Conservation (phyloP, 2,113 vertebrate genomes). For the Odocoileus hemionus region DNA sequence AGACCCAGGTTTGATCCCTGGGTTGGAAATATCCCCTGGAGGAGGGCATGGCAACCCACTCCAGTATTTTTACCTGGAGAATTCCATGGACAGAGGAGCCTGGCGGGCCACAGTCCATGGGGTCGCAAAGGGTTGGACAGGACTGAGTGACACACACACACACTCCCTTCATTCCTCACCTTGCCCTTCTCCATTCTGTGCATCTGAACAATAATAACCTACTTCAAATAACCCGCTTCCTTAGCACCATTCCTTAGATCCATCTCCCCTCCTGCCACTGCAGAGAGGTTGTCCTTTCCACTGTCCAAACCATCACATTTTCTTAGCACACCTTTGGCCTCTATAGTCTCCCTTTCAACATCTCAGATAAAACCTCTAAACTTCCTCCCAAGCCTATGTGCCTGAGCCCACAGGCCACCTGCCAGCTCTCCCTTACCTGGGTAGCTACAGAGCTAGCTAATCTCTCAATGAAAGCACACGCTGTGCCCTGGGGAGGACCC, state of each 20-base stretch:
- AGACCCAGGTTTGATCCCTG: background rate
- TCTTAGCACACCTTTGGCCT: background rate
- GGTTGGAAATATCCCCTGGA: background rate
- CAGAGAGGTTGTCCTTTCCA: background rate
- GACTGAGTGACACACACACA: background rate
- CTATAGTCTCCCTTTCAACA: background rate
- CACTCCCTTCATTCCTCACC: background rate
- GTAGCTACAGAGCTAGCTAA: rapidly evolving
- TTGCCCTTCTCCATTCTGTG: background rate
- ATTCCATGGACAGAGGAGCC: background rate
- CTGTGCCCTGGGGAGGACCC: background rate
- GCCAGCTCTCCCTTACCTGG: background rate
- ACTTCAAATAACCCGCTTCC: background rate
- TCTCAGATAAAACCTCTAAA: background rate
- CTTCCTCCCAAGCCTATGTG: background rate
- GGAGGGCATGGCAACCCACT: background rate
- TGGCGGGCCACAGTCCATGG: background rate
- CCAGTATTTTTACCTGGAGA: background rate
- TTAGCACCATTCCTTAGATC: background rate
- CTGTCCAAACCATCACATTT: background rate
- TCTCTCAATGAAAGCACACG: background rate
- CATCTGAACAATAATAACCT: too few species aligned
- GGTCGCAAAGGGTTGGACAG: background rate
- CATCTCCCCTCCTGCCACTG: background rate
- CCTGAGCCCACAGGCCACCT: background rate